These are phyloP conservation scores for Drosophila formosana DNA, from an alignment of 2,888 invertebrate genomes.

Conservation along the genomic window DNA sequence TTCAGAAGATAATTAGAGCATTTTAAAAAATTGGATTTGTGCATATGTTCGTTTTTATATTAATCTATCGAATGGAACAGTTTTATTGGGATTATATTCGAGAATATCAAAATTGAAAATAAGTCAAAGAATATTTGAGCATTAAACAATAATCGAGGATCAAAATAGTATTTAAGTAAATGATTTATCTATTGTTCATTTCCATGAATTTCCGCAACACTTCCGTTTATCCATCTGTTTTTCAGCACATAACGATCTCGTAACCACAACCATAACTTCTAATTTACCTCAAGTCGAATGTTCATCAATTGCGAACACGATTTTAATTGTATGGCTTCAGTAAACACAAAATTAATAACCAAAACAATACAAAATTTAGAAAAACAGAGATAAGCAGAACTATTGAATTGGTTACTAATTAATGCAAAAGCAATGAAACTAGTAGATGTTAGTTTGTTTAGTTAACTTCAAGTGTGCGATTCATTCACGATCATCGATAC, in stretches of 20 bases:
- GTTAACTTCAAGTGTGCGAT: neutral
- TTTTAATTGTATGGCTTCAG: neutral
- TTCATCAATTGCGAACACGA: neutral
- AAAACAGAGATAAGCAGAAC: neutral
- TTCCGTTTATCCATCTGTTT: neutral
- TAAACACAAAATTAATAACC: neutral
- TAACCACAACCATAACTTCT: neutral
- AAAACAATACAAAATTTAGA: neutral
- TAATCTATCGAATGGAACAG: no score
- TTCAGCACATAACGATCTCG: neutral
- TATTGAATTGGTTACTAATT: neutral
- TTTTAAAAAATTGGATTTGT: no score
- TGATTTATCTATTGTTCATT: neutral
- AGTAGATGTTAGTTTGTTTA: no score
- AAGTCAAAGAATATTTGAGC: no score
- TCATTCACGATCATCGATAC: constrained; percentile 2
- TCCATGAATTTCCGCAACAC: neutral
- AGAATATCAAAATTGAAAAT: no score
- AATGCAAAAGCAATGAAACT: neutral
- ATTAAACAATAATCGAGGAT: no score
- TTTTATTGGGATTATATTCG: no score
- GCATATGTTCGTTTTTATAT: no score
- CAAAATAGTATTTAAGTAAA: no score
- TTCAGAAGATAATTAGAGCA: no score
- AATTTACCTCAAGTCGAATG: neutral